A percentile compares a stretch with the other conserved stretches of the same genome.
Conservation (phyloP, 2,113 vertebrate species). For the Oryzias curvinotus region DNA sequence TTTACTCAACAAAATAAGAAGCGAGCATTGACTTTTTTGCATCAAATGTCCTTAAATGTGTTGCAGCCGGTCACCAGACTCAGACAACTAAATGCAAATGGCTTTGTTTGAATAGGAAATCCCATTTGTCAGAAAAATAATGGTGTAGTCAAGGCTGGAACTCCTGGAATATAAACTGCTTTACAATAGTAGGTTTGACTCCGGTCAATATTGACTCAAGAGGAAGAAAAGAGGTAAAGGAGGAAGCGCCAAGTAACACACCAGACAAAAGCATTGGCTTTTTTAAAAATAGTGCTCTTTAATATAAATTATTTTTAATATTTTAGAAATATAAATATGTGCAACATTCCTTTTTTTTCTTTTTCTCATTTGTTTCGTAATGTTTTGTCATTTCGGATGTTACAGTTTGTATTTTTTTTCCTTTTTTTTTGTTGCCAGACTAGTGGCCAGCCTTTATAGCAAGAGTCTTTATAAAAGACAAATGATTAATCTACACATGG, state of each 20-base stretch:
- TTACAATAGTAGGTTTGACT: constrained; percentile 38
- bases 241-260: constrained; percentile 49
- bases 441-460: constrained; percentile 77
- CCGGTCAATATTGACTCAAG: constrained; percentile 59
- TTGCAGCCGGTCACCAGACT: not conserved
- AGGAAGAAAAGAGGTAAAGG: constrained; percentile 10
- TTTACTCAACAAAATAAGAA: constrained; percentile 33
- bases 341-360: constrained; percentile 90
- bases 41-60: not conserved
- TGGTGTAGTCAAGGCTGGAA: constrained; percentile 24
- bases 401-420: constrained; percentile 85
- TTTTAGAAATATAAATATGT: constrained; percentile 99
- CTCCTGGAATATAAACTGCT: constrained; percentile 40
- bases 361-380: constrained; percentile 77
- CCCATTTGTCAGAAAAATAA: constrained; percentile 50
- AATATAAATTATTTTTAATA: constrained; percentile 99
- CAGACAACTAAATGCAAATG: constrained; percentile 31
- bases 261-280: constrained; percentile 65
- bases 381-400: constrained; percentile 80
- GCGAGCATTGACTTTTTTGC: constrained; percentile 36
- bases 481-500: constrained; percentile 73
- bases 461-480: constrained; percentile 97
- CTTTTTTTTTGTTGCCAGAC: constrained; percentile 71
- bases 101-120: constrained; percentile 57
- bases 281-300: constrained; percentile 99